phyloP scores from a whole-genome alignment of 2,888 invertebrate genomes.

The Ommatoiulus sabulosus region DNA sequence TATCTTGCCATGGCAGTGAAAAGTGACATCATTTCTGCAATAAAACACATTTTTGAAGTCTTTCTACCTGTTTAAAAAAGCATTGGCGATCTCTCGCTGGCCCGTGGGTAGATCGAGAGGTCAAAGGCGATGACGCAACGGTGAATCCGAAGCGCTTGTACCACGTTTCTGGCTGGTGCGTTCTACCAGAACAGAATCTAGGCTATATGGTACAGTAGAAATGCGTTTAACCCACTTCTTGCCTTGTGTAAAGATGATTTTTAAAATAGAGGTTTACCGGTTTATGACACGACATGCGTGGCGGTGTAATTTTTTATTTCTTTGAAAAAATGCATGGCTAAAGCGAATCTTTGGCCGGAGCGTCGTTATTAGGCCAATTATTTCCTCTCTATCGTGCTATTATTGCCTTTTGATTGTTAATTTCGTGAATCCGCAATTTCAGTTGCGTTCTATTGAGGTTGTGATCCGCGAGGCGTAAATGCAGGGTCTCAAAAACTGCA shows the following conservation, averaged over 20 bases:
- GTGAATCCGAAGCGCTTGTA: no score
- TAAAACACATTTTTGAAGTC: not conserved
- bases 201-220: not conserved
- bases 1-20: not conserved
- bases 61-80: not conserved
- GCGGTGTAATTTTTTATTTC: not conserved
- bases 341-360: not conserved
- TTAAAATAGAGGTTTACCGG: conserved; percentile 22
- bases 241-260: conserved; percentile 26
- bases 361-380: conserved; percentile 20
- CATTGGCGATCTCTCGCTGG: not conserved
- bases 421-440: conserved; percentile 11
- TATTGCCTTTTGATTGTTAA: not conserved
- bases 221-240: conserved; percentile 21
- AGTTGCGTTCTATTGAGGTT: not conserved
- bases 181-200: not conserved
- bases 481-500: not conserved
- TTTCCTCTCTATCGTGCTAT: not conserved
- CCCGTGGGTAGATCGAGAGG: not conserved
- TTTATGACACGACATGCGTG: not conserved
- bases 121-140: not conserved
- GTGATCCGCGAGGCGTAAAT: not conserved
- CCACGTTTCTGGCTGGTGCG: not conserved
- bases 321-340: conserved; percentile 14
- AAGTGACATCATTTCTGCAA: conserved; percentile 11